A percentile compares a stretch with the other conserved stretches of the same genome.
Conservation (phyloP, 2,113 vertebrate genomes). For the Halcyon senegalensis region DNA sequence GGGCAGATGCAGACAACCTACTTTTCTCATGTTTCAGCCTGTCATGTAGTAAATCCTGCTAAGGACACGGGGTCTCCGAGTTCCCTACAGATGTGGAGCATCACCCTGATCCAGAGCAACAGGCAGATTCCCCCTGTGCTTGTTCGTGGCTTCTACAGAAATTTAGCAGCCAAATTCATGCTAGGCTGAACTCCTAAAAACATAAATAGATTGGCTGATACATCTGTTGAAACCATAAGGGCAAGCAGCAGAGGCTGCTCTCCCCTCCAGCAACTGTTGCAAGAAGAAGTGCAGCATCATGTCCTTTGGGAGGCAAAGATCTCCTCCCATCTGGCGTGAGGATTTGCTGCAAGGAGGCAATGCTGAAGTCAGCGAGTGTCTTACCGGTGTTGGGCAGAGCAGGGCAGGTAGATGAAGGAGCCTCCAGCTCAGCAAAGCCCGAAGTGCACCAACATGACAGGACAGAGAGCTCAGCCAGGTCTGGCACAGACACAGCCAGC, state of each 20-base stretch:
- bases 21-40: background rate
- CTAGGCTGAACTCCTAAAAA: background rate
- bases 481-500: background rate
- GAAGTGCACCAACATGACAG: background rate
- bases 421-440: background rate
- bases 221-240: background rate
- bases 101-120: background rate
- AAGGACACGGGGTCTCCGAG: background rate
- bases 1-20: background rate
- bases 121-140: background rate
- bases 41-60: background rate
- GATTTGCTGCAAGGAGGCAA: background rate
- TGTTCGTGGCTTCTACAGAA: background rate
- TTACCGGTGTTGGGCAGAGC: background rate
- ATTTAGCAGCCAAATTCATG: background rate
- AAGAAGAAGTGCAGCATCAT: background rate
- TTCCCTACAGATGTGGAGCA: background rate
- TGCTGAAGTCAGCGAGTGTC: background rate
- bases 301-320: background rate
- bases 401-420: background rate
- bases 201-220: background rate
- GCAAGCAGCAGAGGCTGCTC: background rate
- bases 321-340: background rate
- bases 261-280: background rate
- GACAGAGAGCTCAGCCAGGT: background rate